Conservation (phyloP, 2,797 vertebrate species). For the Distichodus sexfasciatus region DNA sequence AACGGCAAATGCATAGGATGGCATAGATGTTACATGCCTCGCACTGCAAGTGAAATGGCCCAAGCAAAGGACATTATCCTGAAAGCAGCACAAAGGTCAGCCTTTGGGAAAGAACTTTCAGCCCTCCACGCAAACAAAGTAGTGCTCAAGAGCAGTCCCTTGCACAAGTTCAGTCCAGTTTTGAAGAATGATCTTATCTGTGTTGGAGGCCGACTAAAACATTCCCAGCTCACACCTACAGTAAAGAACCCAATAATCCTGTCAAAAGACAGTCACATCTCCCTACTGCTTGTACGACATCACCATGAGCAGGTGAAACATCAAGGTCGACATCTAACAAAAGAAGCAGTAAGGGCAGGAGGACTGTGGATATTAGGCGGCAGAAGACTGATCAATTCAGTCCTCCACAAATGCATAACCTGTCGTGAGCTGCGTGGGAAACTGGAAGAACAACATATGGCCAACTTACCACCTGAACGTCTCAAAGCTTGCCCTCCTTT, state of each 20-base stretch:
- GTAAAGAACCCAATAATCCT: conserved; percentile 34
- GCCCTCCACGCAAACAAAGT: background rate
- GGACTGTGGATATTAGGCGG: conserved; percentile 18
- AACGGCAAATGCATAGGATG: conserved; percentile 28
- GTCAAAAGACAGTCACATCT: conserved; percentile 16
- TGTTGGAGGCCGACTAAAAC: conserved; percentile 19
- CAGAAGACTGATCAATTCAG: conserved; percentile 2
- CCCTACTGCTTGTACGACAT: conserved; percentile 24
- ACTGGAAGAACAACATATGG: background rate
- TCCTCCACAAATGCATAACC: conserved; percentile 3
- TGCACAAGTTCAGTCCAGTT: conserved; percentile 9
- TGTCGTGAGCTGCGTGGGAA: background rate
- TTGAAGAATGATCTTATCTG: conserved; percentile 4
- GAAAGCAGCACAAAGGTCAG: background rate
- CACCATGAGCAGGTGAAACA: conserved; percentile 36
- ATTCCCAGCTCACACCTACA: background rate
- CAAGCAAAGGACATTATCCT: conserved; percentile 12
- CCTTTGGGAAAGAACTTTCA: conserved; percentile 22
- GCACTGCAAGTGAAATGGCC: conserved; percentile 1
- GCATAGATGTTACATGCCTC: conserved; percentile 21
- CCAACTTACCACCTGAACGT: conserved; percentile 18
- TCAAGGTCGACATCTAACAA: conserved; percentile 26
- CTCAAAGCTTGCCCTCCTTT: conserved; percentile 7
- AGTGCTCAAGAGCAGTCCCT: background rate
- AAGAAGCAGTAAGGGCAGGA: conserved; percentile 4